phyloP scores from a whole-genome alignment of 2,113 vertebrate genomes.

The Heptranchias perlo region DNA sequence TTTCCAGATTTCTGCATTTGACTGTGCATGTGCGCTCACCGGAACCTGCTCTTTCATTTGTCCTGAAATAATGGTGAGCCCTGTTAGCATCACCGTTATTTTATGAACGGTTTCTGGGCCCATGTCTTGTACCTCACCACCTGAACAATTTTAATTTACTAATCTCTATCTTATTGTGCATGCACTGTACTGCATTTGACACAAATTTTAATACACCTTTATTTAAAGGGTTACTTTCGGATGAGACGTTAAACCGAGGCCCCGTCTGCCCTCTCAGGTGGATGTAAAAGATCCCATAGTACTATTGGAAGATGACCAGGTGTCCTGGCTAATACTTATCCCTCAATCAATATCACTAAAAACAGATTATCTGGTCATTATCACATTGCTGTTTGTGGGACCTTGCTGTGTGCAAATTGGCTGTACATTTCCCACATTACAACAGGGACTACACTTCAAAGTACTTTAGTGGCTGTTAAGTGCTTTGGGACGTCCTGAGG shows the following conservation, averaged over 20 bases:
- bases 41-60: no score
- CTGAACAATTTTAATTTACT: background rate
- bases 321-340: background rate
- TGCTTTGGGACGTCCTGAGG: background rate
- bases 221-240: background rate
- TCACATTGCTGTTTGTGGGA: background rate
- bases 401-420: background rate
- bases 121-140: background rate
- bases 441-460: background rate
- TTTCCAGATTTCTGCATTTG: no score
- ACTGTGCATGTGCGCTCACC: no score
- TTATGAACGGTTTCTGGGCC: no score
- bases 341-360: background rate
- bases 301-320: background rate
- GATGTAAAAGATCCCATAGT: background rate
- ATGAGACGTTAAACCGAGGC: background rate
- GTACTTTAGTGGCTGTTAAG: background rate
- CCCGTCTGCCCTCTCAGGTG: background rate
- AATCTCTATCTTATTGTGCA: background rate
- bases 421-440: background rate
- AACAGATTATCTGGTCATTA: background rate
- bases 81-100: no score
- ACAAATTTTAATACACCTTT: background rate
- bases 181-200: background rate
- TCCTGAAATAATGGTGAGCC: no score